Evolutionary conservation across 2,113 vertebrate species (phyloP).

Genomic region (Odobenus rosmarus): DNA sequence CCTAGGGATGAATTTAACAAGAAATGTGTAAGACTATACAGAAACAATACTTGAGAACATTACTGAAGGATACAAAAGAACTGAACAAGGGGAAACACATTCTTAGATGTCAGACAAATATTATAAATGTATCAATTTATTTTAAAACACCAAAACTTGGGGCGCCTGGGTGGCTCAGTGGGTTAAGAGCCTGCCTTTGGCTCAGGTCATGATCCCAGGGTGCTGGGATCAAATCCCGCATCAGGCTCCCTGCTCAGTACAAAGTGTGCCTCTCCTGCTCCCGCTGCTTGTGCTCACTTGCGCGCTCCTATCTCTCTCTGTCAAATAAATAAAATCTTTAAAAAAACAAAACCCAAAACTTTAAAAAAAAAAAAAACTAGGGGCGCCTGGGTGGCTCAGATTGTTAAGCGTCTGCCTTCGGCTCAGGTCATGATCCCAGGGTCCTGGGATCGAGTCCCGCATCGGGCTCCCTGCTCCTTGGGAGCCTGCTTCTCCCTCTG

Average conservation of each 20-base stretch:
- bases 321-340: too few relatives aligned
- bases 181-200: neutral
- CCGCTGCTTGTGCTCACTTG: too few relatives aligned
- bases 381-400: too few relatives aligned
- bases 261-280: too few relatives aligned
- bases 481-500: too few relatives aligned
- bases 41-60: neutral
- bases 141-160: neutral
- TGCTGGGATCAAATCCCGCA: neutral
- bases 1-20: neutral
- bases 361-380: neutral
- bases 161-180: neutral
- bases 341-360: neutral
- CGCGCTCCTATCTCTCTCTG: too few relatives aligned
- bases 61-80: constrained; percentile 7
- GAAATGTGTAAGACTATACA: neutral
- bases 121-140: neutral
- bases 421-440: neutral
- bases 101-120: neutral
- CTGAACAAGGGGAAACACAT: neutral
- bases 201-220: neutral
- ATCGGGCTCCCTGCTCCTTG: neutral
- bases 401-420: neutral
- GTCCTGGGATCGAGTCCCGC: neutral
- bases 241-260: neutral